These are phyloP conservation scores for Enteromius mattozi DNA, from an alignment of 2,797 vertebrate genomes.

Conservation along the genomic window DNA sequence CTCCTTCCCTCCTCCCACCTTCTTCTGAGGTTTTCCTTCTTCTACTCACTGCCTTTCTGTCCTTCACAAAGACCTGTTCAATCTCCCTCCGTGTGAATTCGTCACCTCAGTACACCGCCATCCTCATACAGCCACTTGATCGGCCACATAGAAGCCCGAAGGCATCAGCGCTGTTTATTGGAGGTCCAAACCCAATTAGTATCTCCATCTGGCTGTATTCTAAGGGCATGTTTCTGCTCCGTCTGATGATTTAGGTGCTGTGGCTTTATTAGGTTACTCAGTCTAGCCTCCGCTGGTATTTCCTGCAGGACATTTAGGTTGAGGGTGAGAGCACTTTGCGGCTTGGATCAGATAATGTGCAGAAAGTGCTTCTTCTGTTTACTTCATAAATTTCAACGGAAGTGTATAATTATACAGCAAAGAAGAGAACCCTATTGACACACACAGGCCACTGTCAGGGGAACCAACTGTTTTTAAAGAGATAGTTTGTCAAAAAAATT, in stretches of 20 bases:
- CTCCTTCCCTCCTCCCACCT: neutral
- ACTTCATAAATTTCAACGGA: conserved; percentile 81
- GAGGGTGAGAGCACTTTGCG: conserved; percentile 91
- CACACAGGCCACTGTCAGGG: conserved; percentile 3
- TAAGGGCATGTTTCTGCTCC: conserved; percentile 86
- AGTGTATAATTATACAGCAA: conserved; percentile 58
- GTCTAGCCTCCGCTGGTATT: conserved; percentile 93
- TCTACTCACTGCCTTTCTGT: neutral
- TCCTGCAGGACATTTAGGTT: conserved; percentile 91
- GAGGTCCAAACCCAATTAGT: conserved; percentile 95
- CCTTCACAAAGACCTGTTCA: conserved; percentile 12
- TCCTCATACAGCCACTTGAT: conserved; percentile 73
- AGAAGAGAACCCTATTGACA: conserved; percentile 35
- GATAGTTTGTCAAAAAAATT: neutral
- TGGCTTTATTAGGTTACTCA: conserved; percentile 93
- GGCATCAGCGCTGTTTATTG: conserved; percentile 86
- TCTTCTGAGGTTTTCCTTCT: neutral
- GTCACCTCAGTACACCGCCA: conserved; percentile 46
- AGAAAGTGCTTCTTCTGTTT: conserved; percentile 82
- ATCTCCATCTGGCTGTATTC: conserved; percentile 93
- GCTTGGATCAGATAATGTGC: conserved; percentile 89
- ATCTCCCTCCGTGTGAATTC: conserved; percentile 45
- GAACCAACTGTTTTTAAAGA: neutral
- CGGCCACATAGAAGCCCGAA: conserved; percentile 84
- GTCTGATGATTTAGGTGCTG: conserved; percentile 90